Conservation (phyloP, 2,113 vertebrate genomes). For the Halichoerus grypus region DNA sequence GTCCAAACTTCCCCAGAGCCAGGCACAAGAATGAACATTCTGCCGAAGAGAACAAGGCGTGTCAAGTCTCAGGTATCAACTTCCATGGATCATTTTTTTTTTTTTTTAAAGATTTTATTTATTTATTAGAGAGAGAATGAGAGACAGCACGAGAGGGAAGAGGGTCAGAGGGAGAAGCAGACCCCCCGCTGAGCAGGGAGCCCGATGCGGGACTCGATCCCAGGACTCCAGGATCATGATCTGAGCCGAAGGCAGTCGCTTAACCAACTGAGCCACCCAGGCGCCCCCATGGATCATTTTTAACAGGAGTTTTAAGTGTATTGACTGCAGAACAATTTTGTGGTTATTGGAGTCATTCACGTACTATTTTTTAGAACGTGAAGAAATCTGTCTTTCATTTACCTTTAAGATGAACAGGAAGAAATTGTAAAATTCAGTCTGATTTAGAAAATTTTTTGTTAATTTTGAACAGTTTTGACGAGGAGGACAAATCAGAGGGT, state of each 20-base stretch:
- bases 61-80: constrained; percentile 89
- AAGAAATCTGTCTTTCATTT: background rate
- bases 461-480: constrained; percentile 19
- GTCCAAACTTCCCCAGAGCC: constrained; percentile 87
- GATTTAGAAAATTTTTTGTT: background rate
- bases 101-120: too few species aligned
- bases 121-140: too few species aligned
- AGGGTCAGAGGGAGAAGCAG: too few species aligned
- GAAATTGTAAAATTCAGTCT: background rate
- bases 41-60: constrained; percentile 89
- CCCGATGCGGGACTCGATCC: too few species aligned
- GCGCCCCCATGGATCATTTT: background rate
- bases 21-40: constrained; percentile 86
- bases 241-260: too few species aligned
- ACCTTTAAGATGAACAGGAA: constrained; percentile 21
- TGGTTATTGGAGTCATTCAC: constrained; percentile 43
- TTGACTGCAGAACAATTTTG: constrained; percentile 6
- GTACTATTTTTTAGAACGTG: constrained; percentile 2
- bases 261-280: too few species aligned
- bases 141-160: too few species aligned
- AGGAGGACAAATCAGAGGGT: background rate
- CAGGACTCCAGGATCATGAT: too few species aligned
- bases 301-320: background rate
- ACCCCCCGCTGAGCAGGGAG: too few species aligned
- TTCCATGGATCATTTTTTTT: background rate